Evolutionary conservation across 2,113 vertebrate genomes (phyloP), one percentile per base, ranked within the genome.

Genomic region (Hippocampus mohnikei): DNA sequence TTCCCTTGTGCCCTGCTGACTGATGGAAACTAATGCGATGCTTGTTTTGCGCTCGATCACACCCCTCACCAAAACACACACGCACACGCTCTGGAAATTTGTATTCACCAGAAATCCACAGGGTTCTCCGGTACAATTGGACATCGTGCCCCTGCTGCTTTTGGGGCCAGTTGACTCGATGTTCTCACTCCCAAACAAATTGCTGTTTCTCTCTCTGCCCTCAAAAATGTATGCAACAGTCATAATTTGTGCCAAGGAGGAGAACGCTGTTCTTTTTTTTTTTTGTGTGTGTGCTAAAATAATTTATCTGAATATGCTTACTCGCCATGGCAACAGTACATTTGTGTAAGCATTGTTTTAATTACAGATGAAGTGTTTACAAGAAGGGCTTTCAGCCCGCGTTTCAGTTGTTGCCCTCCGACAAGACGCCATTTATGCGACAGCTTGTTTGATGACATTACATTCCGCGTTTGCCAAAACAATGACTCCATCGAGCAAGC

Each of bases 151-250:
- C 67, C 69, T 61, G 75, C 71, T 80, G 81, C 72, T 85, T 72
- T 71, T 48, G 53, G 53, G 25, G 70, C 79, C 83, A 84, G 76
- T 81, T 78, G 75, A 83, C 75, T 88, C 79, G 73, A 85, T 83
- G 78, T 82, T 79, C 74, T 81, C 67, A 70, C 68, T 75, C 79
- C 68, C 84, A 84, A 89, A 85, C 80, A 83, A 89, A 92, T 83
- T 82, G 75, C 82, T 84, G 74, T 85, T 81, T 87, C 82, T 86
- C 79, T 74, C 20, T 42, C 37, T 18, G 11, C 12, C 42, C 42
- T 5, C 91, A 85, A 91, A 84, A 18, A 72, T 84, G 81, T 78
- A 84, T 80, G 80, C 71, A 82, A 67, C 53, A 87, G 79, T 64
- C 79, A 84, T 85, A 78, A 86, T 85, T 83, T 73, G 79, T 81